Evolutionary conservation across 2,888 invertebrate species (phyloP).

Genomic region (Rhamnusium bicolor): DNA sequence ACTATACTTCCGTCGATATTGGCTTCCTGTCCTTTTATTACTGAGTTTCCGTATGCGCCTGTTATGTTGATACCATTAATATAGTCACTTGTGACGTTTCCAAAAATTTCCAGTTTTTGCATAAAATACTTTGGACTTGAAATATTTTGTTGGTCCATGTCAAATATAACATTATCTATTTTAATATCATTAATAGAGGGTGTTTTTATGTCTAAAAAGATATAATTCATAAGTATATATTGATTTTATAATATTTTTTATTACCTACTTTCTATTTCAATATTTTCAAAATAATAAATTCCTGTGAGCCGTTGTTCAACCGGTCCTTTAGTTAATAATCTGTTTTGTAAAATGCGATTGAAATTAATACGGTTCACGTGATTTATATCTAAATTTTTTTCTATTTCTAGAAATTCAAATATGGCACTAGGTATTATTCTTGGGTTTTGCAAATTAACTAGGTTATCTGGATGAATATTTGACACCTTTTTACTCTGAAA

Average conservation of each 20-base stretch:
- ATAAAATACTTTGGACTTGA: constrained; percentile 60
- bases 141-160: constrained; percentile 61
- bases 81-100: constrained; percentile 54
- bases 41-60: constrained; percentile 52
- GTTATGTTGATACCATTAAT: constrained; percentile 59
- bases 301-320: constrained; percentile 60
- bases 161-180: constrained; percentile 63
- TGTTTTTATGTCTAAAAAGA: constrained; percentile 58
- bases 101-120: constrained; percentile 56
- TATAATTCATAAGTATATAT: background rate
- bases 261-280: constrained; percentile 57
- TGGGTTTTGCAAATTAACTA: constrained; percentile 59
- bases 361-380: constrained; percentile 62
- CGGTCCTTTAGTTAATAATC: constrained; percentile 56
- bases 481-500: constrained; percentile 57
- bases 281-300: constrained; percentile 60
- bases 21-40: constrained; percentile 46
- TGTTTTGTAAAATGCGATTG: constrained; percentile 57
- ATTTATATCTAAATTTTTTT: constrained; percentile 59
- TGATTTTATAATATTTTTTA: background rate
- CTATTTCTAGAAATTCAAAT: constrained; percentile 60
- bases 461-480: constrained; percentile 59
- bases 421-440: constrained; percentile 57
- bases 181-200: constrained; percentile 61
- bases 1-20: constrained; percentile 56